Evolutionary conservation across 1,140 invertebrate genomes (phyloP).

Genomic region (Caenorhabditis briggsae): DNA sequence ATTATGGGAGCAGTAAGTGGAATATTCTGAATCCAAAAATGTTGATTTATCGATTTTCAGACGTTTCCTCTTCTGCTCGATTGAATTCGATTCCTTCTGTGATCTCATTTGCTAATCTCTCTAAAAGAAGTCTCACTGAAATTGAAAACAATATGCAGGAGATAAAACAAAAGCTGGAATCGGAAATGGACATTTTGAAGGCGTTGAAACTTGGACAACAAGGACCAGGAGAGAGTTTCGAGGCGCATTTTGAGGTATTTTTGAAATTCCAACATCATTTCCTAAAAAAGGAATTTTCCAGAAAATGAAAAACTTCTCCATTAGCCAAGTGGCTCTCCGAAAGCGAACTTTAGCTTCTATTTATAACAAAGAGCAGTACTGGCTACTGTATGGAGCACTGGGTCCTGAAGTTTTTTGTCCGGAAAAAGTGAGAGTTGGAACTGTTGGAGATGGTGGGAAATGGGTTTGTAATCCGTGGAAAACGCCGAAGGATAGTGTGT

Average conservation of each 20-base stretch:
- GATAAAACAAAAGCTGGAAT: not conserved
- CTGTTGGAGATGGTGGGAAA: conserved; percentile 54
- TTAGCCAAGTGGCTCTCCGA: not conserved
- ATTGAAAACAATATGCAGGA: not conserved
- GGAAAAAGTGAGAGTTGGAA: conserved; percentile 41
- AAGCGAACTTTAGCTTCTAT: not conserved
- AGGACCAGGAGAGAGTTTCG: not conserved
- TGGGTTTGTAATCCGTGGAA: conserved; percentile 57
- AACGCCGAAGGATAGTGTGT: conserved; percentile 27
- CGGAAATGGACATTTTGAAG: not conserved
- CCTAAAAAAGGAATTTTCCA: not conserved
- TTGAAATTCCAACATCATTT: not conserved
- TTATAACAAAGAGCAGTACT: not conserved
- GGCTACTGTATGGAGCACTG: not conserved
- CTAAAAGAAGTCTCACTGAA: not conserved
- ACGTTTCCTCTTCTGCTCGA: not conserved
- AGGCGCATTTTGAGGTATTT: not conserved
- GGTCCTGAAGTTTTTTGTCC: conserved; percentile 46
- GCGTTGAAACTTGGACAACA: not conserved
- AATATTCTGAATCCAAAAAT: not conserved
- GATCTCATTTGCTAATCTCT: too few species aligned
- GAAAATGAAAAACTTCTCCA: conserved; percentile 1
- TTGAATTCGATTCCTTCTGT: not conserved
- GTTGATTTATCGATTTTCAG: not conserved
- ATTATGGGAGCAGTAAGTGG: conserved; percentile 11